Evolutionary conservation across 2,113 vertebrate genomes (phyloP), one percentile per base, ranked within the genome.

Genomic region (Periophthalmus modestus): DNA sequence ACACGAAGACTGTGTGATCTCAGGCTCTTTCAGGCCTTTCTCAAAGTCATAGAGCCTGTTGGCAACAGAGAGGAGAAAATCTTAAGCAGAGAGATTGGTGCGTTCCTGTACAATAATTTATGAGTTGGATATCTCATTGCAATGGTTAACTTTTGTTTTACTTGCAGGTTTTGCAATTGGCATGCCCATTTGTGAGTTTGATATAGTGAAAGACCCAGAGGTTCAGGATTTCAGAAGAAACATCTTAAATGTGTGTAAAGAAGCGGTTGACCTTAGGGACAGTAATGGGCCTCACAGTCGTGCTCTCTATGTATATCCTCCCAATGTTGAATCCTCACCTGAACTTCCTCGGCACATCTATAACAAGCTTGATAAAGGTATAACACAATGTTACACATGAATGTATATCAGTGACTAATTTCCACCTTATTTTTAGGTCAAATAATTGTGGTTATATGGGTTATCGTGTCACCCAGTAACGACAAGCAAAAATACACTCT

Each of bases 361-460:
- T 90, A 96, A 94, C 92, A 99, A 98, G 83, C 93, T 99, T 88
- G 97, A 99, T 88, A 99, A 98, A 97, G 97, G 97, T 98, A 93
- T 34, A 19, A 28, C 66, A 9, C 46, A 19, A 34, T 13, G 34
- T 43, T 18, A 19, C 16, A 7, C 33, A 6, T 33, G 4, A 28
- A 28, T 3, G 3, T 28, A 28, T 28, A 2, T 28, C 28, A 28
- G 28, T 62, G 1, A 72, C 78, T 15, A 43, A 59, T 34, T 55
- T 80, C 68, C 12, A 78, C 36, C 84, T 86, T 19, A 88, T 43
- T 73, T 69, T 47, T 73, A 99, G 98, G 98, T 85, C 97, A 99
- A 95, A 99, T 99, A 86, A 99, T 99, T 75, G 97, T 99, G 78
- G 97, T 99, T 50, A 99, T 99, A 83, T 99, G 98, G 98, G 98